Percentiles rank a stretch among this genome's conserved stretches.
Evolutionary conservation across 1,140 invertebrate species (phyloP).

Genomic region (Pollicipes pollicipes): DNA sequence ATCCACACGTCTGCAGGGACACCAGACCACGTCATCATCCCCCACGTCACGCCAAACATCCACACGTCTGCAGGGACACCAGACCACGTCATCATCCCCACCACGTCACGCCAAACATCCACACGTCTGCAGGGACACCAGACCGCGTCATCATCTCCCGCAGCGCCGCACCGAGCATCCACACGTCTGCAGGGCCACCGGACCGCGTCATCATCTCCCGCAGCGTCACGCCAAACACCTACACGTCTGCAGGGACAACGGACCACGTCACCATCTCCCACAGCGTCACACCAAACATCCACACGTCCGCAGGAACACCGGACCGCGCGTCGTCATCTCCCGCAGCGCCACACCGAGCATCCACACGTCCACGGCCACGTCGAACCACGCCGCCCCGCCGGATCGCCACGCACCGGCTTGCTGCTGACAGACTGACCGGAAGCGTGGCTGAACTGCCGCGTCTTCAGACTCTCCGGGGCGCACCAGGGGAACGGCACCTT

Average conservation of each 20-base stretch:
- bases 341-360: too few species aligned
- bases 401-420: too few species aligned
- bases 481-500: slow-evolving; percentile 97
- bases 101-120: too few species aligned
- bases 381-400: too few species aligned
- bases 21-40: slow-evolving; percentile 86
- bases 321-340: too few species aligned
- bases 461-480: slow-evolving; percentile 73
- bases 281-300: too few species aligned
- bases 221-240: slow-evolving; percentile 39
- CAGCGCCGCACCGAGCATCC: slow-evolving; percentile 40
- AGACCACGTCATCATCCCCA: slow-evolving; percentile 75
- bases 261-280: too few species aligned
- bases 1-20: too few species aligned
- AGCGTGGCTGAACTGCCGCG: slow-evolving; percentile 73
- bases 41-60: slow-evolving; percentile 42
- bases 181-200: slow-evolving; percentile 39
- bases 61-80: slow-evolving; percentile 43
- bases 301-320: too few species aligned
- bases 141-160: slow-evolving; percentile 81
- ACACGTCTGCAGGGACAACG: slow-evolving; percentile 55
- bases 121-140: too few species aligned
- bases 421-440: too few species aligned
- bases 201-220: slow-evolving; percentile 82
- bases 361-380: too few species aligned